Conservation (phyloP, 2,797 vertebrate species). For the Eupleurogrammus muticus region DNA sequence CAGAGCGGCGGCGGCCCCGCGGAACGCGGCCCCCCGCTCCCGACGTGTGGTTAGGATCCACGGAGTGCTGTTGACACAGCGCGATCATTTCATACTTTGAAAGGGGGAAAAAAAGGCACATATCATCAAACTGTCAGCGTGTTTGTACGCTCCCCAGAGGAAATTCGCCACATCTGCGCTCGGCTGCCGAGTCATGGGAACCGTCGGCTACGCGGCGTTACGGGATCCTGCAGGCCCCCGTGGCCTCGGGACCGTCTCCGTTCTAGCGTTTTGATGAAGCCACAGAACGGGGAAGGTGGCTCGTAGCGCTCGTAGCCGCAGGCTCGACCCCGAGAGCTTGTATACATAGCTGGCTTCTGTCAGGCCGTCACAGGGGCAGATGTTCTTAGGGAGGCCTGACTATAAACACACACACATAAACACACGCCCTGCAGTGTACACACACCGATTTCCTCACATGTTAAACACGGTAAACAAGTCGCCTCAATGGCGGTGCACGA, state of each 20-base stretch:
- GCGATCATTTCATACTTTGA: conserved; percentile 55
- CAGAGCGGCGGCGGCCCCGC: conserved; percentile 48
- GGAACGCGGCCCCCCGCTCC: conserved; percentile 41
- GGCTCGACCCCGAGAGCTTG: conserved; percentile 40
- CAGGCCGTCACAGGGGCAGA: conserved; percentile 72
- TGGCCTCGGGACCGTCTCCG: not conserved
- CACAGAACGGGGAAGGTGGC: conserved; percentile 46
- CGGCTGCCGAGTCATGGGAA: not conserved
- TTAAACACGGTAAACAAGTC: conserved; percentile 80
- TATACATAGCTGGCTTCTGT: conserved; percentile 76
- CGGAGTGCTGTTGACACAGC: conserved; percentile 54
- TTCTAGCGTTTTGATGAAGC: not conserved
- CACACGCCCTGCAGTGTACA: conserved; percentile 76
- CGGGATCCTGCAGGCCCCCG: conserved; percentile 25
- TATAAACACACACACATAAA: conserved; percentile 78
- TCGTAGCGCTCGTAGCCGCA: conserved; percentile 9
- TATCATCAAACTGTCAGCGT: conserved; percentile 55
- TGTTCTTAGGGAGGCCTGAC: conserved; percentile 73
- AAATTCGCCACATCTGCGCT: conserved; percentile 29
- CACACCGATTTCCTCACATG: conserved; percentile 80
- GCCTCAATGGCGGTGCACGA: conserved; percentile 46
- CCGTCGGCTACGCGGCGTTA: conserved; percentile 4
- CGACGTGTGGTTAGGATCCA: conserved; percentile 63
- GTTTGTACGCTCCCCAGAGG: conserved; percentile 33
- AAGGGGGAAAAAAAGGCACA: conserved; percentile 39